Percentiles rank a stretch among this genome's conserved stretches.
Evolutionary conservation across 2,888 invertebrate genomes (phyloP).

Genomic region (Tenthredo notha): DNA sequence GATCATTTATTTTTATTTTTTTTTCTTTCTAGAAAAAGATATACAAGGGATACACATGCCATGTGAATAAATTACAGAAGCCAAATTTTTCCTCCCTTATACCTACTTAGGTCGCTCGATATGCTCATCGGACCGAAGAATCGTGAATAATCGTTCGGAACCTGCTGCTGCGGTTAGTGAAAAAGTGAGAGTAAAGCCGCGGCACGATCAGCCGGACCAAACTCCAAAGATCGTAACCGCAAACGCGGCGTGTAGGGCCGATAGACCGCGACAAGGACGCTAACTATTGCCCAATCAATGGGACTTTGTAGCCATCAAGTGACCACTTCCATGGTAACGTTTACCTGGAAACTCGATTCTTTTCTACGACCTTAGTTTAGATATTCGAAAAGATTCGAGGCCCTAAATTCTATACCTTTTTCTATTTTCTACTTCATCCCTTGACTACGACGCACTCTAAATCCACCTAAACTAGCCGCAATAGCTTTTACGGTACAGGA

Average conservation of each 20-base stretch:
- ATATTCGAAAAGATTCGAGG: neutral
- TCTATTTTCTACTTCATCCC: neutral
- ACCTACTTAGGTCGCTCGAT: neutral
- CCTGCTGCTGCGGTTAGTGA: constrained; percentile 25
- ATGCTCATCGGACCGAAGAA: constrained; percentile 4
- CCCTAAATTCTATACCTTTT: neutral
- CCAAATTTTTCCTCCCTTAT: neutral
- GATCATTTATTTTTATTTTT: neutral
- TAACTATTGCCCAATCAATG: constrained; percentile 50
- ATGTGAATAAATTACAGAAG: neutral
- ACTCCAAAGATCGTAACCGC: constrained; percentile 50
- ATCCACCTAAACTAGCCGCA: neutral
- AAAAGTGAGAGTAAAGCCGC: constrained; percentile 47
- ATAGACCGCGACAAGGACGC: constrained; percentile 46
- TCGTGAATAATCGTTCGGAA: constrained; percentile 19
- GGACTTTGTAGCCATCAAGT: constrained; percentile 14
- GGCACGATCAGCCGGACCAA: constrained; percentile 36
- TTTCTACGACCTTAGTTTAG: neutral
- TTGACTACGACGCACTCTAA: neutral
- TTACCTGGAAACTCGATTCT: neutral
- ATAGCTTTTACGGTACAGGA: constrained; percentile 6
- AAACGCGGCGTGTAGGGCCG: constrained; percentile 28
- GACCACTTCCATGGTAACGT: constrained; percentile 1
- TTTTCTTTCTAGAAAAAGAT: neutral
- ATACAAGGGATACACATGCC: neutral